Conservation (phyloP, 2,797 vertebrate species). For the Hemitrygon akajei region DNA sequence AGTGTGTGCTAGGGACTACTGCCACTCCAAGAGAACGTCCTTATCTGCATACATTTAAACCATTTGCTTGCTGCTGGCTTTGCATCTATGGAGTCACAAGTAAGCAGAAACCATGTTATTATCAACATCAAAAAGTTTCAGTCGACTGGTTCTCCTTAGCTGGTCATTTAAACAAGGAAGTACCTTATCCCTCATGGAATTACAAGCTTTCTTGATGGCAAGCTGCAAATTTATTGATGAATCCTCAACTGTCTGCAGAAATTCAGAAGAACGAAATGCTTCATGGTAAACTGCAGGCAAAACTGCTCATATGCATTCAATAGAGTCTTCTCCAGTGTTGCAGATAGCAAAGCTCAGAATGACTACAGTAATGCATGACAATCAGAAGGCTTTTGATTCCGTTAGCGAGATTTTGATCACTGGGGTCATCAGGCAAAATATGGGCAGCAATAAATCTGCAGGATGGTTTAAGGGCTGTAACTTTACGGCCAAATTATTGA, state of each 20-base stretch:
- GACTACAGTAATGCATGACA: not conserved
- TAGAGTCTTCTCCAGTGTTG: not conserved
- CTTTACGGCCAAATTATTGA: no score
- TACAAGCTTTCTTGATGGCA: not conserved
- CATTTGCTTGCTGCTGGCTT: not conserved
- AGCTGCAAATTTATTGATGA: not conserved
- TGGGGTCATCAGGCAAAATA: not conserved
- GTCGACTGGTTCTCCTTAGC: not conserved
- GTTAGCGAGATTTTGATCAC: not conserved
- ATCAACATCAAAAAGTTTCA: not conserved
- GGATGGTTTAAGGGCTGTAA: no score
- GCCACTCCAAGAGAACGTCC: not conserved
- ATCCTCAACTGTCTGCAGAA: not conserved
- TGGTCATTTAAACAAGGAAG: not conserved
- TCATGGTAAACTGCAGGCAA: not conserved
- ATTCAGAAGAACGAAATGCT: not conserved
- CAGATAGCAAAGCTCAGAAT: not conserved
- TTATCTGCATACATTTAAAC: not conserved
- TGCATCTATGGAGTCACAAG: not conserved
- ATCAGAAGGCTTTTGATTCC: not conserved
- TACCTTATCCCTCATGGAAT: not conserved
- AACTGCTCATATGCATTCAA: not conserved
- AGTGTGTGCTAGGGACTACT: not conserved
- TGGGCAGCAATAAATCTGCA: not conserved
- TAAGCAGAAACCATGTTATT: not conserved